Conservation (phyloP, 2,113 vertebrate genomes). For the Chiloscyllium plagiosum region DNA sequence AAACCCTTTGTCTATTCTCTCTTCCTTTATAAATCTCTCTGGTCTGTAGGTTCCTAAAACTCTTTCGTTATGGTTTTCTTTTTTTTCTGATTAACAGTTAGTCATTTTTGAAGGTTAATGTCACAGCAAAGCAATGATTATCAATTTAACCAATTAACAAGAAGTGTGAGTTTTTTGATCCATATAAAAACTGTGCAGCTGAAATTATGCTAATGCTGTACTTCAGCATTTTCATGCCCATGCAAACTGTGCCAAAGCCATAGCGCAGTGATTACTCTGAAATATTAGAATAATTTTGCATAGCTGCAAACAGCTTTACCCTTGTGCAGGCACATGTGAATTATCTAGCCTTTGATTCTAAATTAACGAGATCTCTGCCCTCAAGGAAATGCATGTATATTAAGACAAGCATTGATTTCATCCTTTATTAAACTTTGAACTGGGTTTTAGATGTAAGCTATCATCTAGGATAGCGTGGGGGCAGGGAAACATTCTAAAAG, state of each 20-base stretch:
- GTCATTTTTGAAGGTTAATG: neutral
- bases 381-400: neutral
- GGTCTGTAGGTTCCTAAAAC: neutral
- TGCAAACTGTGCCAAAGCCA: neutral
- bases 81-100: neutral
- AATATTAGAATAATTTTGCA: neutral
- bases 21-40: neutral
- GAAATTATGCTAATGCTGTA: neutral
- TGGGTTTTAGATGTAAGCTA: neutral
- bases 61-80: neutral
- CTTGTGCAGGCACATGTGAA: neutral
- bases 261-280: neutral
- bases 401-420: neutral
- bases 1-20: neutral
- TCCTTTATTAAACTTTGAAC: neutral
- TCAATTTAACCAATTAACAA: neutral
- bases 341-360: neutral
- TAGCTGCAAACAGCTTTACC: neutral
- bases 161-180: neutral
- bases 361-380: neutral
- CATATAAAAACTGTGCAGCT: neutral
- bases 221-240: neutral
- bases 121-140: neutral
- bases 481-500: neutral
- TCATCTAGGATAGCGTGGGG: neutral